A percentile compares a stretch with the other conserved stretches of the same genome.
Evolutionary conservation across 2,797 vertebrate species (phyloP).

Genomic region (Anolis apletophallus): DNA sequence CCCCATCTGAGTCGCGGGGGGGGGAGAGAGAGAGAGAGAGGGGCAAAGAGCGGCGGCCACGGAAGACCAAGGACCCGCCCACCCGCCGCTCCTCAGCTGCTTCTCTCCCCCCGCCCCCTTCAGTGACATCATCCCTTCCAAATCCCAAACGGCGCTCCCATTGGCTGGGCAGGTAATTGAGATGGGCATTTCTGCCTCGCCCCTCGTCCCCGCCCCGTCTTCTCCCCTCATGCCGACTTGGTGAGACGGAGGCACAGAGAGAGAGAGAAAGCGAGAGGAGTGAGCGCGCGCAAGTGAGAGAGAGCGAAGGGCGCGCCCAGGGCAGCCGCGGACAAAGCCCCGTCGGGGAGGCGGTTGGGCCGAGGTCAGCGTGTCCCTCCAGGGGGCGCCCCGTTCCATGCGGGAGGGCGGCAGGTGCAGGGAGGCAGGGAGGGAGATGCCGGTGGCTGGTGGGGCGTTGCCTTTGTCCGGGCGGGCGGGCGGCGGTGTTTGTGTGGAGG

Average conservation of each 20-base stretch:
- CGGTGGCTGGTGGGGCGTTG: no score
- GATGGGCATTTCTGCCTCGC: conserved; percentile 10
- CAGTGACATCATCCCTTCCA: conserved; percentile 42
- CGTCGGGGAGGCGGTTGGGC: no score
- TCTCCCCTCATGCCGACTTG: background rate
- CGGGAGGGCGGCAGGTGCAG: no score
- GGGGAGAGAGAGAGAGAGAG: background rate
- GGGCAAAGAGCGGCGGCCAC: background rate
- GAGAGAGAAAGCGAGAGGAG: no score
- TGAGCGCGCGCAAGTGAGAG: no score
- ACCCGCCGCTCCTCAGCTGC: background rate
- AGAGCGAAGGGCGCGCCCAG: no score
- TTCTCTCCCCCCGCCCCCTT: background rate
- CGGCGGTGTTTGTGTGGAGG: no score
- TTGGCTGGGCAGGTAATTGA: conserved; percentile 38
- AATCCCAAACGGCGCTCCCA: conserved; percentile 30
- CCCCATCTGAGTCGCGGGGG: conserved; percentile 22
- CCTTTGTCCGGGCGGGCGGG: no score
- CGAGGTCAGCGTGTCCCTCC: no score
- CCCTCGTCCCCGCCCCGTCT: background rate
- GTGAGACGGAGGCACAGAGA: background rate
- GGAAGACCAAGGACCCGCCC: background rate
- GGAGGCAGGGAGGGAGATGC: no score
- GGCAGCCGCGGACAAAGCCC: no score
- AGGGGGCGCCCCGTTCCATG: no score